Base-by-base conservation (phyloP, 2,888 invertebrate species). In the Idaea aversata region DNA sequence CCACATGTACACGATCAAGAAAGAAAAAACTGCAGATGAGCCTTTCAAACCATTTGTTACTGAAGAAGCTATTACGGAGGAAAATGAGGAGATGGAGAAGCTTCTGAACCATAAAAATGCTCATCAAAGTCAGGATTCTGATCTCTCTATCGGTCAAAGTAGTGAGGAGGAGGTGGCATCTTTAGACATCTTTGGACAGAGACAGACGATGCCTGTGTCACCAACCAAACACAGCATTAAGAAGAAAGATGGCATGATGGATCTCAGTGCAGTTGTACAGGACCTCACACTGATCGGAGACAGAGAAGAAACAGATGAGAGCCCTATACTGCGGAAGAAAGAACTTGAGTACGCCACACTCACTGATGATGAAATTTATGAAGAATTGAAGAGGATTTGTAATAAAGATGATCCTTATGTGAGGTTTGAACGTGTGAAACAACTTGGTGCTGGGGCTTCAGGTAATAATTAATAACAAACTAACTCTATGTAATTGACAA, bases 401-500 rank as follows among this genome's bases (percentile, higher is more conserved):
- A 97, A 97, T 82, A 94, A 95, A 10, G 96, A 96, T 64, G 96
- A 98, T 90, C 98, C 98, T 0, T 94, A 95, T 71, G 93, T 95
- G 34, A 95, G 97, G 72, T 99, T 98, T 86, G 95, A 96, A 72
- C 94, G 96, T 71, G 94, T 96, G 71, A 96, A 96, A 81, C 97
- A 98, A 85, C 95, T 98, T 62, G 98, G 98, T 63, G 96, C 97
- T 36, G 98, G 98, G 15, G 98, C 98, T 61, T 98, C 98, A 47
- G 93, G 93, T 93, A 84, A 74, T 38, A 47, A 7, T 47, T 10
- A 47, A 10, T 47, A 47, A 25, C 25, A 25, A 25, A 25, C 25
- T 25, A 25, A 25, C 25, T 25, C 2, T 25, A 25, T 25, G 25
- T 25, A 25, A 25, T 2, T 25, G 1, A 25, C 25, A 25, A 25